Base-by-base conservation (phyloP, 1,140 invertebrate genomes). In the Proctacanthus coquilletti region DNA sequence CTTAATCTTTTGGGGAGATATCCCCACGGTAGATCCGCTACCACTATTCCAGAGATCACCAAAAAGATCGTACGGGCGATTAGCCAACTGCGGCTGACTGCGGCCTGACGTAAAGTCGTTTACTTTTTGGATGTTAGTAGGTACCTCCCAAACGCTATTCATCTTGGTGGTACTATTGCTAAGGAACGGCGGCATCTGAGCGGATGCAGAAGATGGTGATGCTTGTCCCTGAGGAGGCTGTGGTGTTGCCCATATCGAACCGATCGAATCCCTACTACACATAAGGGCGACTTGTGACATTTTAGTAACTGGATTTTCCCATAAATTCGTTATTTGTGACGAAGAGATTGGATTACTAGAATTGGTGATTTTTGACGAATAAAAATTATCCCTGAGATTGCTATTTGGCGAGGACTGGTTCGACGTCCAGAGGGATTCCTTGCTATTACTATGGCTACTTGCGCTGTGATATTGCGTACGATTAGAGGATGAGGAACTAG, bases 111-210 rank as follows among this genome's bases (percentile, higher is more conserved):
- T n/a, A n/a, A n/a, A n/a, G n/a, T n/a, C n/a, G n/a, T n/a, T n/a
- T n/a, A n/a, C n/a, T n/a, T n/a, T n/a, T n/a, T n/a, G n/a, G n/a
- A n/a, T n/a, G n/a, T n/a, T n/a, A n/a, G n/a, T 29, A 4, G 54
- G 49, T 45, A 57, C 38, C 30, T 57, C 54, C 54, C 54, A 57
- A 18, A 57, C 57, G 18, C 55, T 57, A 30, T 42, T 50, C 8
- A 50, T 39, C 34, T 53, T 57, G 31, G 42, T 46, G 21, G 11
- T 29, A 29, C 3, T 11, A 29, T 30, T 19, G 3, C 30, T 25
- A 13, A 17, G 3, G 18, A 19, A 11, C 20, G 39, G 29, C 21
- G 21, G 9, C 10, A 20, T 21, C 29, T 33, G 34, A 14, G 19
- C 34, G 11, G 31, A 33, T 18, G 31, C 15, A 14, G 31, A 33